These are phyloP conservation scores for Pelobates cultripes DNA, from an alignment of 2,797 vertebrate species.

Conservation along the genomic window DNA sequence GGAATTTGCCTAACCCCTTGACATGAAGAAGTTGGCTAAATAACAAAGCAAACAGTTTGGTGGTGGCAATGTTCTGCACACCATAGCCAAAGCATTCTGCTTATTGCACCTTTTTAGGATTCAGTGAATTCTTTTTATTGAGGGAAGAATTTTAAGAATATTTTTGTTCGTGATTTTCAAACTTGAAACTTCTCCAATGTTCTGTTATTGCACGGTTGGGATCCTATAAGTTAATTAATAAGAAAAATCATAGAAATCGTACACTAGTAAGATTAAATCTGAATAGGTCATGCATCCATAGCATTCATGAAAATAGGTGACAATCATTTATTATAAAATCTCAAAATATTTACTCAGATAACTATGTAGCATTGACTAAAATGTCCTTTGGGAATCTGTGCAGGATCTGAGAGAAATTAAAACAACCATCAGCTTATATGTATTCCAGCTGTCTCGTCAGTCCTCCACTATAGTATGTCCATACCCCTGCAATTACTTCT, in stretches of 20 bases:
- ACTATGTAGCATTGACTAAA: not conserved
- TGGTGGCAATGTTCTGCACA: too few relatives aligned
- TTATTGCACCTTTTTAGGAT: too few relatives aligned
- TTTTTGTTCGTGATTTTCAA: too few relatives aligned
- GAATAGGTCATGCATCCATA: not conserved
- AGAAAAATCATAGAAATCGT: not conserved
- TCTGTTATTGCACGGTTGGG: too few relatives aligned
- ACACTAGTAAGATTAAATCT: not conserved
- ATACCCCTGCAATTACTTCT: slow-evolving; percentile 26
- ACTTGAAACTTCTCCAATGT: not conserved
- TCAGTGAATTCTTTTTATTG: too few relatives aligned
- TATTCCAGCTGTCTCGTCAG: not conserved
- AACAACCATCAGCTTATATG: not conserved
- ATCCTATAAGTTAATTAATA: not conserved
- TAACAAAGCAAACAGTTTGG: too few relatives aligned
- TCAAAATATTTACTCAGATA: not conserved
- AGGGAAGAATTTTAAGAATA: too few relatives aligned
- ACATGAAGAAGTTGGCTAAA: too few relatives aligned
- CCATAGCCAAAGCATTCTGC: too few relatives aligned
- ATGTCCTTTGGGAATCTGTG: not conserved
- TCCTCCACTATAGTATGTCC: not conserved
- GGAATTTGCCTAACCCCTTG: too few relatives aligned
- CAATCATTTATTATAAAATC: not conserved
- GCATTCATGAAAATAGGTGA: not conserved
- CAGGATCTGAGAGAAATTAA: not conserved